These are phyloP conservation scores for Anhinga rufa DNA, from an alignment of 2,113 vertebrate genomes.

Conservation along the genomic window DNA sequence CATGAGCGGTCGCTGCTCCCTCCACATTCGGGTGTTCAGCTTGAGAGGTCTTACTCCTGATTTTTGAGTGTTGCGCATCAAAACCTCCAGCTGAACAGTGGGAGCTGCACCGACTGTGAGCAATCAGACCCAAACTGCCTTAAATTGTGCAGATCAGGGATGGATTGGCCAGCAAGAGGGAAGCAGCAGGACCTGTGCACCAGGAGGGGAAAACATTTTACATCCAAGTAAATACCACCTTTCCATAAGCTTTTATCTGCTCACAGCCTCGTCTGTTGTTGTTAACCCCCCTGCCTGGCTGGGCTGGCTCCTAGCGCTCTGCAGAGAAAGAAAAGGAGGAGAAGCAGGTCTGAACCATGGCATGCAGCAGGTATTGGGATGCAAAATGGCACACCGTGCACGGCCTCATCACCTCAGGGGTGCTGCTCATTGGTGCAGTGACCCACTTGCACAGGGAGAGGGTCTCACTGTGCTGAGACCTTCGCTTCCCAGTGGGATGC, in stretches of 20 bases:
- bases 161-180: background rate
- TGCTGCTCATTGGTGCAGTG: background rate
- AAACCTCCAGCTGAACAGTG: background rate
- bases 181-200: background rate
- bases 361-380: background rate
- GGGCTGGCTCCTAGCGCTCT: background rate
- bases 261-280: background rate
- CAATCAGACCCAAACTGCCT: background rate
- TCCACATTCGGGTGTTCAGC: background rate
- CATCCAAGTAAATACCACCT: background rate
- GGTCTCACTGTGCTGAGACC: background rate
- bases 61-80: background rate
- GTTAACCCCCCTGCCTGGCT: background rate
- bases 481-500: background rate
- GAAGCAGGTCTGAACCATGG: background rate
- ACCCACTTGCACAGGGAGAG: background rate
- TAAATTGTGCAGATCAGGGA: background rate
- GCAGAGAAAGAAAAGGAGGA: background rate
- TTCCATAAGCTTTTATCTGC: background rate
- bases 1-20: background rate
- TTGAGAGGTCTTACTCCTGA: background rate
- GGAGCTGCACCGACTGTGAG: background rate
- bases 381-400: accelerated
- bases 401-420: background rate
- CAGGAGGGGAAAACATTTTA: background rate